phyloP scores from a whole-genome alignment of 2,888 invertebrate genomes.

The Plagiodera versicolora region DNA sequence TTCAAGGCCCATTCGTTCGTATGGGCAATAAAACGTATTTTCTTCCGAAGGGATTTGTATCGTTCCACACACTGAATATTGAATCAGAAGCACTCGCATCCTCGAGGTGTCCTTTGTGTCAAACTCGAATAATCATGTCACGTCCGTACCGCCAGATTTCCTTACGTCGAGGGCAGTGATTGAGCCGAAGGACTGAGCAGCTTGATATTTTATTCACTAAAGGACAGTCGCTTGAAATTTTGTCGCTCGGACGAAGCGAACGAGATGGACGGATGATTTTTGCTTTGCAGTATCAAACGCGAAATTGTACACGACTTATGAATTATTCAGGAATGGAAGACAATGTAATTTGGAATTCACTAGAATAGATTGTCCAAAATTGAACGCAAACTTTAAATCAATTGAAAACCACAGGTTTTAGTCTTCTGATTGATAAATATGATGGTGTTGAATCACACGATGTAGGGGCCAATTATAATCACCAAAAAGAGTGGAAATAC shows the following conservation, averaged over 20 bases:
- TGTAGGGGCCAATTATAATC: too few relatives aligned
- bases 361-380: too few relatives aligned
- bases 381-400: too few relatives aligned
- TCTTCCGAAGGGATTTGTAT: conserved; percentile 34
- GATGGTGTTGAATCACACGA: too few relatives aligned
- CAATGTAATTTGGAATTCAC: too few relatives aligned
- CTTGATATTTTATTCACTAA: conserved; percentile 51
- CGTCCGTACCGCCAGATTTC: conserved; percentile 37
- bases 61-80: conserved; percentile 36
- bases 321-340: too few relatives aligned
- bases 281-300: not conserved
- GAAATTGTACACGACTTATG: too few relatives aligned
- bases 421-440: too few relatives aligned
- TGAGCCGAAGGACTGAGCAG: conserved; percentile 47
- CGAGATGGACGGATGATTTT: conserved; percentile 17
- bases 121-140: conserved; percentile 39
- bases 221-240: conserved; percentile 48
- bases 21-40: conserved; percentile 32
- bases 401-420: too few relatives aligned
- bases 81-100: conserved; percentile 32
- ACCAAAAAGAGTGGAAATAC: too few relatives aligned
- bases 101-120: conserved; percentile 31
- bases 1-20: conserved; percentile 26
- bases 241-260: conserved; percentile 44
- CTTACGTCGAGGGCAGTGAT: conserved; percentile 47